phyloP scores from a whole-genome alignment of 2,797 vertebrate species.

The Telmatherina bonti region DNA sequence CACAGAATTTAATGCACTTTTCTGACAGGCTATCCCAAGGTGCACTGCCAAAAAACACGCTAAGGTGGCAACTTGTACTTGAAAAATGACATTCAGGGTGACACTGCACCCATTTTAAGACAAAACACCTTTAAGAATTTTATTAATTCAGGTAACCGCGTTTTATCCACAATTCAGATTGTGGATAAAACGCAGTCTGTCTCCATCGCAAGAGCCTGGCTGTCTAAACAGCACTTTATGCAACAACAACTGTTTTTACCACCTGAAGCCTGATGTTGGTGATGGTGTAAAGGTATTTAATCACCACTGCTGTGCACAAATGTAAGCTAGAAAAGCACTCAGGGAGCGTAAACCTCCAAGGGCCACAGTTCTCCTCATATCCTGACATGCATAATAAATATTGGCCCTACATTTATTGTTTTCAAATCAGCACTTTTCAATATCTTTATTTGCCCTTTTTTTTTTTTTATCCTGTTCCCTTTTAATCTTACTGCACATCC shows the following conservation, averaged over 20 bases:
- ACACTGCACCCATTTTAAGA: conserved; percentile 24
- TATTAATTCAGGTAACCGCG: conserved; percentile 37
- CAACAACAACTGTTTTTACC: background rate
- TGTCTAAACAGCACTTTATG: background rate
- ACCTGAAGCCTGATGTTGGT: background rate
- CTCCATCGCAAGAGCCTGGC: background rate
- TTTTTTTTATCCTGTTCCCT: no score
- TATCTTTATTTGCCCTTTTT: no score
- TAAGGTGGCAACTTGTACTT: conserved; percentile 22
- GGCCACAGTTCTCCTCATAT: no score
- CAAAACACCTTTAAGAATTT: conserved; percentile 30
- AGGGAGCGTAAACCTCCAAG: no score
- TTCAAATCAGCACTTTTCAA: no score
- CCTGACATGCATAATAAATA: no score
- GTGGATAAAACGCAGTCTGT: conserved; percentile 38
- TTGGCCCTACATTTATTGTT: no score
- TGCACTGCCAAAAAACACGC: conserved; percentile 6
- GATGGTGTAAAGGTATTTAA: background rate
- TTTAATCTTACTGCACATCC: no score
- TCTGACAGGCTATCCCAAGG: conserved; percentile 2
- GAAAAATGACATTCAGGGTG: conserved; percentile 17
- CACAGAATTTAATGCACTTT: background rate
- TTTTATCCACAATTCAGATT: conserved; percentile 37
- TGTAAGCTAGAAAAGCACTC: no score
- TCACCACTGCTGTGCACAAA: background rate